These are phyloP conservation scores for Ostrea denselamellosa DNA, from an alignment of 1,140 invertebrate species.

Conservation along the genomic window DNA sequence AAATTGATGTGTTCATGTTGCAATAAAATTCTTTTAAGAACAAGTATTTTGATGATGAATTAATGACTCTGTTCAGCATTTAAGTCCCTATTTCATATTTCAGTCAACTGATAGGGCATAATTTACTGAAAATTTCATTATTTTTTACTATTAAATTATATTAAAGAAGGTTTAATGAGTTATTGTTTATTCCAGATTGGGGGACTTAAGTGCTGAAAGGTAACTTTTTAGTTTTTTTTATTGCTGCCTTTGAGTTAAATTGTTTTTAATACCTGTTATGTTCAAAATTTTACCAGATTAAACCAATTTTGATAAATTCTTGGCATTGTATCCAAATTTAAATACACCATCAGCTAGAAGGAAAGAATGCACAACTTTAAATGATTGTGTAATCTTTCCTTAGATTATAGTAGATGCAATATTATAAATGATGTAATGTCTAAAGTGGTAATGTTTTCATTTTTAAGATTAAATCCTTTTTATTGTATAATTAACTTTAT, in stretches of 20 bases:
- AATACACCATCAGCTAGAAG: too few species aligned
- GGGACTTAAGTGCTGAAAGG: conserved; percentile 59
- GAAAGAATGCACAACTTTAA: too few species aligned
- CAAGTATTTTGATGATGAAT: neutral
- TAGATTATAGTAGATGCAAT: too few species aligned
- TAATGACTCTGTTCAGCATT: neutral
- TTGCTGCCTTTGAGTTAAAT: conserved; percentile 41
- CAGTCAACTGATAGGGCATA: too few species aligned
- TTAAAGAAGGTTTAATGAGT: conserved; percentile 29
- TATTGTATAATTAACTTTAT: neutral
- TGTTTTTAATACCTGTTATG: conserved; percentile 40
- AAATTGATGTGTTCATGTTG: neutral
- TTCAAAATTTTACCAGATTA: conserved; percentile 24
- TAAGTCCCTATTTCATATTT: neutral
- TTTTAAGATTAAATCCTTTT: neutral
- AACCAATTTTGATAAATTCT: neutral
- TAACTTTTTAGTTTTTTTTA: conserved; percentile 48
- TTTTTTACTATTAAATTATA: neutral
- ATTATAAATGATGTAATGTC: too few species aligned
- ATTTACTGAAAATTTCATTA: neutral
- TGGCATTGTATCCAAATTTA: neutral
- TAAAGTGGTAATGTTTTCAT: too few species aligned
- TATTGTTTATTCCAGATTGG: conserved; percentile 52
- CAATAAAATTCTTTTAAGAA: neutral
- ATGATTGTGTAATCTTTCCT: too few species aligned